Percentiles rank a stretch among this genome's conserved stretches.
Evolutionary conservation across 2,797 vertebrate genomes (phyloP).

Genomic region (Poeciliopsis infans): DNA sequence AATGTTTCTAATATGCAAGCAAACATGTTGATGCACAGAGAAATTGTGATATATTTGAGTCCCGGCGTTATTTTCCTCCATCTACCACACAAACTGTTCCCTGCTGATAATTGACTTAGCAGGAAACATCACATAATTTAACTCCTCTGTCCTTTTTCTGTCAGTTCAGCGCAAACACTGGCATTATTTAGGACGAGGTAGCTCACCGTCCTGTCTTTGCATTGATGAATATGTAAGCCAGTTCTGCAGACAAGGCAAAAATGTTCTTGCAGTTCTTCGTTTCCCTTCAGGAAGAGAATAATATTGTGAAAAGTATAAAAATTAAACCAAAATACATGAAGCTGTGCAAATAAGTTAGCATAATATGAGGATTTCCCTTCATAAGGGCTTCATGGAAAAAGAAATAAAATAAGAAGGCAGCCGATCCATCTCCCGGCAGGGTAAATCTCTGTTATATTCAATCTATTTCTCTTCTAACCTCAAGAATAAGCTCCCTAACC

Average conservation of each 20-base stretch:
- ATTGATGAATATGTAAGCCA: conserved; percentile 2
- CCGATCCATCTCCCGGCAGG: conserved; percentile 39
- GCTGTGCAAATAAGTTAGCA: conserved; percentile 3
- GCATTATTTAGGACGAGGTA: conserved; percentile 22
- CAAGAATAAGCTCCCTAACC: conserved; percentile 46
- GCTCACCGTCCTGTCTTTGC: conserved; percentile 7
- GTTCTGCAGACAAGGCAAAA: background rate
- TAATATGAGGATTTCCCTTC: background rate
- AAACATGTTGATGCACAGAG: conserved; percentile 18
- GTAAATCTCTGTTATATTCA: conserved; percentile 33
- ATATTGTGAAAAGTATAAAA: background rate
- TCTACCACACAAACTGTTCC: conserved; percentile 20
- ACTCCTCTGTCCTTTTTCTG: conserved; percentile 22
- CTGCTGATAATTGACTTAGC: conserved; percentile 25
- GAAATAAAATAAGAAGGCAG: conserved; percentile 21
- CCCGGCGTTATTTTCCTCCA: background rate
- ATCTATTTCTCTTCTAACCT: conserved; percentile 40
- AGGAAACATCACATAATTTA: conserved; percentile 20
- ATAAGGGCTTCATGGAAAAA: conserved; percentile 13
- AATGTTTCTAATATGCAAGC: conserved; percentile 13
- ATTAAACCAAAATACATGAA: background rate
- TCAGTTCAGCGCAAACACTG: conserved; percentile 24
- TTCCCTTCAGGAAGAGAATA: background rate
- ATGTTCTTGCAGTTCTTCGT: background rate
- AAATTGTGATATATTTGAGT: conserved; percentile 7